A percentile compares a stretch with the other conserved stretches of the same genome.
These are phyloP conservation scores for Coptotermes formosanus DNA, from an alignment of 1,140 invertebrate genomes.

Conservation along the genomic window DNA sequence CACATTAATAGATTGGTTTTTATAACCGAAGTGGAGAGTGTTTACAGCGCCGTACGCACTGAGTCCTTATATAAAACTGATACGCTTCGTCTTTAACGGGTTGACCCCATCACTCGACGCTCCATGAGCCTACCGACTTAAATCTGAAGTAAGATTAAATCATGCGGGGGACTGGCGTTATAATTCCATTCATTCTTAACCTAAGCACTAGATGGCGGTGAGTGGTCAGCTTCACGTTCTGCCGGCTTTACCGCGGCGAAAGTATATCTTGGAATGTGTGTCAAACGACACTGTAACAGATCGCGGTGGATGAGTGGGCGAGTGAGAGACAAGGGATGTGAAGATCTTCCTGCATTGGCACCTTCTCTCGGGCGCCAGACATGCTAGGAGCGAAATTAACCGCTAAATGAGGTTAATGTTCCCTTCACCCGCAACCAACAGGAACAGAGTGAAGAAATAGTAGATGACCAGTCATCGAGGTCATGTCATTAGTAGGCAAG, in stretches of 20 bases:
- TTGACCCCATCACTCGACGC: too few species aligned
- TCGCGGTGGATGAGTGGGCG: background rate
- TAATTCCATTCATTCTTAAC: too few species aligned
- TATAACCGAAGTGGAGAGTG: too few species aligned
- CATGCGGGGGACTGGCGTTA: too few species aligned
- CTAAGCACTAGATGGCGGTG: too few species aligned
- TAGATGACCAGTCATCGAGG: background rate
- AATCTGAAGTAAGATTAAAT: too few species aligned
- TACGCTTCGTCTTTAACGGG: too few species aligned
- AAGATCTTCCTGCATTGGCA: background rate
- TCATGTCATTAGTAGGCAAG: background rate
- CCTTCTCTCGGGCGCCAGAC: background rate
- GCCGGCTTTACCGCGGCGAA: background rate
- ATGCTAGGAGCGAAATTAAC: background rate
- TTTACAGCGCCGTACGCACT: too few species aligned
- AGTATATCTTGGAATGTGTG: background rate
- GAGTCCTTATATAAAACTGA: too few species aligned
- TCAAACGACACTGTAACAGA: background rate
- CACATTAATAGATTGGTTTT: too few species aligned
- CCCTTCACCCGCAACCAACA: background rate
- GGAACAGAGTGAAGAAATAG: background rate
- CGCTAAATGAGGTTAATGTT: conserved; percentile 11
- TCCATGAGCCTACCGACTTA: too few species aligned
- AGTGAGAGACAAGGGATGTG: background rate
- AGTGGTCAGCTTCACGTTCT: too few species aligned